phyloP scores from a whole-genome alignment of 1,140 invertebrate genomes.

The Pygmarrhopalites habei region DNA sequence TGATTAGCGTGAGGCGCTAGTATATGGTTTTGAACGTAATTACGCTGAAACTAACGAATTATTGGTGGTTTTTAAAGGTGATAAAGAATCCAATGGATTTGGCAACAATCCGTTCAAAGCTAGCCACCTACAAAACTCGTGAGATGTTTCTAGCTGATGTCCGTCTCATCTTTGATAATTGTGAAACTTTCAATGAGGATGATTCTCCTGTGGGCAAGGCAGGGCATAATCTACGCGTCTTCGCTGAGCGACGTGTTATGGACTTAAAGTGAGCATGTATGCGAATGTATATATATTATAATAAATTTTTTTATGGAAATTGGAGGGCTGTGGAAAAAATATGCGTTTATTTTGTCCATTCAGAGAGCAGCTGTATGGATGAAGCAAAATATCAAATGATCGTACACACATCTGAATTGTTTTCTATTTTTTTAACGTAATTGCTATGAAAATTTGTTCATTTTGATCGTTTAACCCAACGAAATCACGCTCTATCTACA shows the following conservation, averaged over 20 bases:
- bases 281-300: not conserved
- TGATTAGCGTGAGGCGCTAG: too few species aligned
- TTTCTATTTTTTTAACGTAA: too few species aligned
- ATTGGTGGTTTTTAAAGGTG: conserved; percentile 56
- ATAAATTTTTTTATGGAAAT: not conserved
- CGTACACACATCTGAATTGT: too few species aligned
- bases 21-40: too few species aligned
- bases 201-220: conserved; percentile 91
- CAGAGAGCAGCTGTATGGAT: too few species aligned
- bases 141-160: conserved; percentile 86
- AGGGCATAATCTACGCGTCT: conserved; percentile 80
- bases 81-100: conserved; percentile 94
- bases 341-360: too few species aligned
- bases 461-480: too few species aligned
- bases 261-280: not conserved
- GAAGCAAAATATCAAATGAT: too few species aligned
- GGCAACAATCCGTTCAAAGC: conserved; percentile 81
- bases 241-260: conserved; percentile 63
- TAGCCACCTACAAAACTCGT: conserved; percentile 77
- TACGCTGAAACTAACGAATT: too few species aligned
- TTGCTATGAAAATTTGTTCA: too few species aligned
- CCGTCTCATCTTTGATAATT: conserved; percentile 90
- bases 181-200: conserved; percentile 95
- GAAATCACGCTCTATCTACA: too few species aligned
- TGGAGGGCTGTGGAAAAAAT: too few species aligned